Conservation (phyloP, 2,888 invertebrate species). For the Pachycephus smyrnensis region DNA sequence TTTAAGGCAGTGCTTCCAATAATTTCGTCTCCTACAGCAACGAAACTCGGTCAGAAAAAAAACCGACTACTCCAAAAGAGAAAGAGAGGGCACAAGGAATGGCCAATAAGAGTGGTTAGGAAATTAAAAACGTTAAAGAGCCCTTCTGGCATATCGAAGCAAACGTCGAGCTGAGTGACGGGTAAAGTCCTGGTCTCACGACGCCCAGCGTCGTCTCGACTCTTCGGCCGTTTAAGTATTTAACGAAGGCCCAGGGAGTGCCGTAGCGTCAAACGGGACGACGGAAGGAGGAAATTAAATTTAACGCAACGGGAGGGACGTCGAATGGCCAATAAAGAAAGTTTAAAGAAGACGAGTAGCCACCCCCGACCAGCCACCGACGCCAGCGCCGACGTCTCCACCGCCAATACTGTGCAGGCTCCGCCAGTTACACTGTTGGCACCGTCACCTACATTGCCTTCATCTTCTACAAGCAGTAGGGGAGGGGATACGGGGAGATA, state of each 20-base stretch:
- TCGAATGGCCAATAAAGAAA: constrained; percentile 6
- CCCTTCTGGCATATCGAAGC: neutral
- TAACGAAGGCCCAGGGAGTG: neutral
- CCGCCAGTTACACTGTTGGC: neutral
- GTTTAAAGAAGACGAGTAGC: neutral
- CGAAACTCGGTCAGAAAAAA: neutral
- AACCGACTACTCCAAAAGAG: neutral
- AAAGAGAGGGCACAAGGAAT: neutral
- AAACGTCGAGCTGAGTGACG: neutral
- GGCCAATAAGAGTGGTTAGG: neutral
- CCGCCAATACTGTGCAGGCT: neutral
- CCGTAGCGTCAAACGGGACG: neutral
- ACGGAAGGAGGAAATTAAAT: constrained; percentile 5
- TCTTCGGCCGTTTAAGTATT: neutral
- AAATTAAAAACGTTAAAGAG: neutral
- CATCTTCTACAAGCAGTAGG: neutral
- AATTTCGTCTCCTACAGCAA: too few species aligned
- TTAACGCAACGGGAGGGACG: neutral
- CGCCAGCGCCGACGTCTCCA: neutral
- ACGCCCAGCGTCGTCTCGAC: neutral
- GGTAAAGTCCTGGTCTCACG: neutral
- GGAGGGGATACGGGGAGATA: neutral
- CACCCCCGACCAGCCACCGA: neutral
- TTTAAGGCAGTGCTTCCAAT: too few species aligned
- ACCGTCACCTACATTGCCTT: neutral